phyloP scores from a whole-genome alignment of 2,113 vertebrate genomes.

The Etheostoma cragini region DNA sequence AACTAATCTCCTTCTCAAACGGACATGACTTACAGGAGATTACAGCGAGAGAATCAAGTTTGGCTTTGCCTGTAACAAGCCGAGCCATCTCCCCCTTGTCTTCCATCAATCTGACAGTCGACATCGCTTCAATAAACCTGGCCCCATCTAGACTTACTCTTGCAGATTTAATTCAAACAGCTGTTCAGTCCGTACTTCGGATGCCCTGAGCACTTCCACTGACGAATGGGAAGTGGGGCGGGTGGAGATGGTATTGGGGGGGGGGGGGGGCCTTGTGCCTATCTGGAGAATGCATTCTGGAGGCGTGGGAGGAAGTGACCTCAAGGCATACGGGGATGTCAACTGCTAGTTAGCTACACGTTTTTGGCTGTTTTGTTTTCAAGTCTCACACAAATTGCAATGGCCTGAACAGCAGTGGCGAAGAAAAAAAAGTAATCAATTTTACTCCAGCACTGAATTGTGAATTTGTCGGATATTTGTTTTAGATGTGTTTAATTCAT shows the following conservation, averaged over 20 bases:
- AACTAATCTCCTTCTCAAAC: conserved; percentile 78
- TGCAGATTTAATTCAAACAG: conserved; percentile 86
- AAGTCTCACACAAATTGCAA: conserved; percentile 45
- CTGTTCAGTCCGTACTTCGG: conserved; percentile 77
- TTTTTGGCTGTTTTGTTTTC: conserved; percentile 60
- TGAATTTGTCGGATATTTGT: conserved; percentile 30
- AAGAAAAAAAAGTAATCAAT: background rate
- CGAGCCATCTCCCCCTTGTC: conserved; percentile 72
- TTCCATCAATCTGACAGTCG: conserved; percentile 84
- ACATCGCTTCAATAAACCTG: conserved; percentile 83
- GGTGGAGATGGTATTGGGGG: background rate
- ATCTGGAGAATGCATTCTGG: conserved; percentile 43
- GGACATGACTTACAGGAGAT: conserved; percentile 76
- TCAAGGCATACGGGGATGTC: conserved; percentile 55
- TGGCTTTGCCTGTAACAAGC: conserved; percentile 73
- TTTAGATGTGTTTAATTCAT: background rate
- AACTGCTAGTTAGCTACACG: conserved; percentile 55
- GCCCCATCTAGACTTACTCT: conserved; percentile 79
- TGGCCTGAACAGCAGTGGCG: conserved; percentile 55
- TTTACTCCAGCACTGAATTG: conserved; percentile 7
- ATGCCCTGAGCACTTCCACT: conserved; percentile 69
- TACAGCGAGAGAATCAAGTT: conserved; percentile 72
- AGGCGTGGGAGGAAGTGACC: conserved; percentile 62
- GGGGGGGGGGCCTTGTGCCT: conserved; percentile 2
- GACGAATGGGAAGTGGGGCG: conserved; percentile 40